Evolutionary conservation across 2,113 vertebrate genomes (phyloP).

Genomic region (Paracanthobrama guichenoti): DNA sequence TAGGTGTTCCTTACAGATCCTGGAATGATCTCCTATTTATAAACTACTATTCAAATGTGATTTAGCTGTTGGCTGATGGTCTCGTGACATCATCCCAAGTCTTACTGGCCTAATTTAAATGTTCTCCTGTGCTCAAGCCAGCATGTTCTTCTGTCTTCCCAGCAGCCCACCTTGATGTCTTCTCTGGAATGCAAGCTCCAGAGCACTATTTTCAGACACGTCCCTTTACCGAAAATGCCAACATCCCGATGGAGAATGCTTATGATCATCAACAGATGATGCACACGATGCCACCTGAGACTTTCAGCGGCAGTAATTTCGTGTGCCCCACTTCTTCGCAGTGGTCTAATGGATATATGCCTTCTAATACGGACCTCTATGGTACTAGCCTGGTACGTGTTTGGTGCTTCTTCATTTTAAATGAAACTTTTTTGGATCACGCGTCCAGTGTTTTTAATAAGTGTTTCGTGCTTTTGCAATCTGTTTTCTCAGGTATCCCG

Average conservation of each 20-base stretch:
- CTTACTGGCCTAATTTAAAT: conserved; percentile 69
- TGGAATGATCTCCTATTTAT: conserved; percentile 64
- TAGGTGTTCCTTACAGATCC: conserved; percentile 33
- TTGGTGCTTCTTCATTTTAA: neutral
- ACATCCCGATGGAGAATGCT: conserved; percentile 71
- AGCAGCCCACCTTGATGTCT: conserved; percentile 74
- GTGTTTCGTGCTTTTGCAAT: neutral
- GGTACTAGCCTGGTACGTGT: conserved; percentile 82
- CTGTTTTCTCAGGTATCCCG: conserved; percentile 72
- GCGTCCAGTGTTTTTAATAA: neutral
- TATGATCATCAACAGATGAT: conserved; percentile 76
- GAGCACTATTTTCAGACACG: conserved; percentile 67
- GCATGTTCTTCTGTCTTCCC: conserved; percentile 54
- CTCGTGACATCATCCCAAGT: conserved; percentile 71
- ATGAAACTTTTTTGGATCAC: neutral
- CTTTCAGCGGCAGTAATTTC: conserved; percentile 55
- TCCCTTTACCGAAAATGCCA: conserved; percentile 70
- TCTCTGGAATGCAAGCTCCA: conserved; percentile 62
- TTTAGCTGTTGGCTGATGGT: conserved; percentile 68
- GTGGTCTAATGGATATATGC: conserved; percentile 73
- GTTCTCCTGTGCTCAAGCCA: conserved; percentile 58
- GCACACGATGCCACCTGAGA: conserved; percentile 75
- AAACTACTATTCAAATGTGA: conserved; percentile 72
- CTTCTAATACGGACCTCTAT: conserved; percentile 76
- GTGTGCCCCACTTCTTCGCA: conserved; percentile 60